phyloP scores from a whole-genome alignment of 2,113 vertebrate genomes.

The Poeciliopsis retropinna region DNA sequence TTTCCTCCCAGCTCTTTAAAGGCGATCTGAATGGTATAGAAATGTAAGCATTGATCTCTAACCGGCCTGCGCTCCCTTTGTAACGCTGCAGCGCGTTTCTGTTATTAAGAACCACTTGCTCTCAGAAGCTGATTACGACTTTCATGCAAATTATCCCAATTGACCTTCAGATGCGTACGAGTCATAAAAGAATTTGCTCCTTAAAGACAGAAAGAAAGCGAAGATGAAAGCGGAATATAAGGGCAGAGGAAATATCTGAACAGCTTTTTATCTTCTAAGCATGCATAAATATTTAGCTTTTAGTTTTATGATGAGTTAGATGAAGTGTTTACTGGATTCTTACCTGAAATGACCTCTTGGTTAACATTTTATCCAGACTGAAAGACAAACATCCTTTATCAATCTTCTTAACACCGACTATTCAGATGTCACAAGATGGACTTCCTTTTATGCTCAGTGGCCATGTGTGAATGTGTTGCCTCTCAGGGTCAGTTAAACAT shows the following conservation, averaged over 20 bases:
- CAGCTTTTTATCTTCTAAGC: neutral
- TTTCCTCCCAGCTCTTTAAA: too few relatives aligned
- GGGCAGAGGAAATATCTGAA: too few relatives aligned
- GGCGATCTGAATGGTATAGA: too few relatives aligned
- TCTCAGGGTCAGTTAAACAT: neutral
- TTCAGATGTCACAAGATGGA: too few relatives aligned
- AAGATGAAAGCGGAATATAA: too few relatives aligned
- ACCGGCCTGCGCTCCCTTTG: neutral
- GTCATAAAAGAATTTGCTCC: neutral
- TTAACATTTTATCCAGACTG: too few relatives aligned
- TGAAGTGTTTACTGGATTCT: neutral
- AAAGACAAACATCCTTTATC: too few relatives aligned
- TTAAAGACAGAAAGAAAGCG: too few relatives aligned
- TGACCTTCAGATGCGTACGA: neutral
- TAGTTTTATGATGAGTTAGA: neutral
- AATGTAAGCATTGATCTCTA: neutral
- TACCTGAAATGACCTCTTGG: neutral
- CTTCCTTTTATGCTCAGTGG: neutral
- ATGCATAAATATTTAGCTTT: neutral
- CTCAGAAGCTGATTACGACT: neutral
- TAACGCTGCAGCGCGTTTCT: neutral
- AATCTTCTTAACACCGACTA: too few relatives aligned
- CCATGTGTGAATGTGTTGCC: neutral
- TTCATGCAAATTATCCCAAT: neutral
- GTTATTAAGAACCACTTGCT: neutral